phyloP scores from a whole-genome alignment of 2,113 vertebrate species.

The Gobius niger region DNA sequence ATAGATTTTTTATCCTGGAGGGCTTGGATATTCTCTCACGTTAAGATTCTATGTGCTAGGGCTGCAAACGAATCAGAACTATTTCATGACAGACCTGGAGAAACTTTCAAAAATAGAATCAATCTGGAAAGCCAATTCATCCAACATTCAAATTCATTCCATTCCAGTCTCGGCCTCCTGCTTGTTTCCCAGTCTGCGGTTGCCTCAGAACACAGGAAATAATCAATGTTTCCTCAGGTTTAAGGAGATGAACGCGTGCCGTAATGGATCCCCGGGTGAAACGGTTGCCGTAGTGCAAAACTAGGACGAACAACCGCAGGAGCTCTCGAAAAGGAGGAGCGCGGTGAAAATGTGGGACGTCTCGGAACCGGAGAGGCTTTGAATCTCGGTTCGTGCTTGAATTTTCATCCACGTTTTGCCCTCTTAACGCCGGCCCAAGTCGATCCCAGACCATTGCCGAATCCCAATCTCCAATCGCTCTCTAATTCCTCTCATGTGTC shows the following conservation, averaged over 20 bases:
- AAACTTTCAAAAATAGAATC: no score
- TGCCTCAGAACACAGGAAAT: neutral
- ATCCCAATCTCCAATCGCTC: neutral
- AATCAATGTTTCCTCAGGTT: conserved; percentile 11
- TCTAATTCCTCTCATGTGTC: neutral
- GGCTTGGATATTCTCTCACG: neutral
- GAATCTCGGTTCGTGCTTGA: no score
- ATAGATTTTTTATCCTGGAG: neutral
- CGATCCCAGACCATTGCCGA: neutral
- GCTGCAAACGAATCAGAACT: no score
- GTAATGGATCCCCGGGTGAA: conserved; percentile 5
- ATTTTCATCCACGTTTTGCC: no score
- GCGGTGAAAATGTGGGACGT: neutral
- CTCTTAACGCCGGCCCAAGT: no score
- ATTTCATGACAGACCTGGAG: no score
- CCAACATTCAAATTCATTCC: no score
- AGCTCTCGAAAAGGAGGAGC: neutral
- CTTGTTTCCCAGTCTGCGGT: neutral
- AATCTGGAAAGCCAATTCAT: no score
- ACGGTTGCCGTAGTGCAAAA: neutral
- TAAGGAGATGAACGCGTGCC: neutral
- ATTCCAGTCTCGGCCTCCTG: neutral
- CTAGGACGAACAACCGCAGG: neutral
- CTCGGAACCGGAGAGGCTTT: no score
- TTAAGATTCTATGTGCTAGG: no score